phyloP scores from a whole-genome alignment of 2,888 invertebrate genomes.

The Andrena fulva region DNA sequence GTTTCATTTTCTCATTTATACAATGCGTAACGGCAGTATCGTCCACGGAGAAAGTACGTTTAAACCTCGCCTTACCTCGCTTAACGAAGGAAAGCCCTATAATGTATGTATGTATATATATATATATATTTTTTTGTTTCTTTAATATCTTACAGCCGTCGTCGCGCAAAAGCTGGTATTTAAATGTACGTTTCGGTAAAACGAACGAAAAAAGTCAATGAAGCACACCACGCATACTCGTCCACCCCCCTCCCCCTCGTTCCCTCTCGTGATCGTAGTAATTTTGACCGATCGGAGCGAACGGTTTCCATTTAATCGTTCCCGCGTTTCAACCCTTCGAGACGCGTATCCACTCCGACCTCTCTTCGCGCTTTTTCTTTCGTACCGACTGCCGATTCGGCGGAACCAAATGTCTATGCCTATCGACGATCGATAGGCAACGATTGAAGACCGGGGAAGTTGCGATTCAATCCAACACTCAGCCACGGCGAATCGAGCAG shows the following conservation, averaged over 20 bases:
- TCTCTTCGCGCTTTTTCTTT: not conserved
- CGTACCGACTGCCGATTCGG: conserved; percentile 16
- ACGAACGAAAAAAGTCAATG: conserved; percentile 67
- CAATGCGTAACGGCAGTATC: conserved; percentile 79
- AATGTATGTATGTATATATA: conserved; percentile 38
- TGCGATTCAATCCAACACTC: conserved; percentile 48
- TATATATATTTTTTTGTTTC: conserved; percentile 41
- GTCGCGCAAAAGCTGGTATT: conserved; percentile 88
- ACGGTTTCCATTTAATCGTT: conserved; percentile 18
- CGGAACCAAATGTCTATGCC: conserved; percentile 35
- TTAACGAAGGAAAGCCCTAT: conserved; percentile 72
- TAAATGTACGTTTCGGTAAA: conserved; percentile 70
- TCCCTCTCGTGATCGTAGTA: conserved; percentile 44
- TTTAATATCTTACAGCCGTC: conserved; percentile 74
- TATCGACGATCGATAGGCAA: conserved; percentile 26
- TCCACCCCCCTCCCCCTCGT: conserved; percentile 52
- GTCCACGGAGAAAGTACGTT: conserved; percentile 78
- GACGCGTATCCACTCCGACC: conserved; percentile 35
- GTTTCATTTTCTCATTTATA: conserved; percentile 65
- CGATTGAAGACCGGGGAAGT: conserved; percentile 62
- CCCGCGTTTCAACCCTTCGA: conserved; percentile 35
- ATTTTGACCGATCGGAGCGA: conserved; percentile 50
- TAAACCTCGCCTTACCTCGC: conserved; percentile 74
- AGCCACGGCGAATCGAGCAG: conserved; percentile 26
- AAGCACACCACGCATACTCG: conserved; percentile 71